These are phyloP conservation scores for Dynastes maya DNA, from an alignment of 2,888 invertebrate species.

Conservation along the genomic window DNA sequence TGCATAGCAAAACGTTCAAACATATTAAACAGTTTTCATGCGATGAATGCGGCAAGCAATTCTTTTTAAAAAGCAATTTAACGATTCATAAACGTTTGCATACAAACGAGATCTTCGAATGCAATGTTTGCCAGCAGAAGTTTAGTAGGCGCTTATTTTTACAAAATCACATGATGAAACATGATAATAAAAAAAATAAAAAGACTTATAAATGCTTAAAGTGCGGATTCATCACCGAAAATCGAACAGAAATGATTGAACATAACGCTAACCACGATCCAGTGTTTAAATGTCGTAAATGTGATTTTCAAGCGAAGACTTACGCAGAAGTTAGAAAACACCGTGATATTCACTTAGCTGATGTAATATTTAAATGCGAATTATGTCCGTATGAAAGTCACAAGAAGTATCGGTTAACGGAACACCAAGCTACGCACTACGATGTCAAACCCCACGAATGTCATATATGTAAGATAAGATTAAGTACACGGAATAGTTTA, in stretches of 20 bases:
- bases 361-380: slow-evolving; percentile 14
- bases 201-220: neutral
- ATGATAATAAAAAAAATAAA: slow-evolving; percentile 9
- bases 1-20: slow-evolving; percentile 24
- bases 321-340: slow-evolving; percentile 25
- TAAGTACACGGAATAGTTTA: slow-evolving; percentile 20
- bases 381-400: slow-evolving; percentile 22
- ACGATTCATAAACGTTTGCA: slow-evolving; percentile 18
- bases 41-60: slow-evolving; percentile 10
- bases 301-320: slow-evolving; percentile 20
- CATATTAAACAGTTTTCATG: slow-evolving; percentile 30
- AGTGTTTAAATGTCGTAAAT: slow-evolving; percentile 24
- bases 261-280: slow-evolving; percentile 12
- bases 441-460: slow-evolving; percentile 33
- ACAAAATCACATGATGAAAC: slow-evolving; percentile 21
- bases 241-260: slow-evolving; percentile 5
- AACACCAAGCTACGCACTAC: slow-evolving; percentile 30
- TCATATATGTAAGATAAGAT: slow-evolving; percentile 22
- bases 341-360: slow-evolving; percentile 17
- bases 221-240: neutral
- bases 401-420: slow-evolving; percentile 19
- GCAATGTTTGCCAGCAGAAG: slow-evolving; percentile 14
- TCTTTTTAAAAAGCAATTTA: slow-evolving; percentile 26
- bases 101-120: neutral
- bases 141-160: slow-evolving; percentile 16